Conservation (phyloP, 2,113 vertebrate genomes). For the Pelusios castaneus region DNA sequence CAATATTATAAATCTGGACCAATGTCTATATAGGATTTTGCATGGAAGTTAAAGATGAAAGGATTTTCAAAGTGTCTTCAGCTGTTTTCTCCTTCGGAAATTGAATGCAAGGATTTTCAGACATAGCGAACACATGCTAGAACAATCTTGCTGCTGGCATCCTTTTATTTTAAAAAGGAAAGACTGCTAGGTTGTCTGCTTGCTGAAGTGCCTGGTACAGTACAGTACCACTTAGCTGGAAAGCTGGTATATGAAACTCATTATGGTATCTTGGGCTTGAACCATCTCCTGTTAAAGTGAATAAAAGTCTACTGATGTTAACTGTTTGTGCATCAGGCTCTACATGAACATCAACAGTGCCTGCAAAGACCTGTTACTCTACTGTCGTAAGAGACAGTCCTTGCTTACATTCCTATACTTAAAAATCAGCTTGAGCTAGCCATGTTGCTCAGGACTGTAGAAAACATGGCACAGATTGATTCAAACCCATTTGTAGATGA, state of each 20-base stretch:
- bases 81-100: not conserved
- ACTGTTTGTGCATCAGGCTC: fast-evolving
- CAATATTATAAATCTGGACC: not conserved
- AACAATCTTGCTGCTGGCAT: fast-evolving
- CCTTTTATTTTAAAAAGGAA: not conserved
- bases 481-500: not conserved
- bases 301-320: not conserved
- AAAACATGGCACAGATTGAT: not conserved
- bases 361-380: fast-evolving
- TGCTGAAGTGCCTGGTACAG: not conserved
- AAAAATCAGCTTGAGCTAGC: not conserved
- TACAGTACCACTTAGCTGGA: not conserved
- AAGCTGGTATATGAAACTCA: not conserved
- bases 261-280: fast-evolving
- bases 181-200: fast-evolving
- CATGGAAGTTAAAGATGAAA: not conserved
- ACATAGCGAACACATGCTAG: not conserved
- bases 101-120: fast-evolving
- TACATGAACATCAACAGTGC: fast-evolving
- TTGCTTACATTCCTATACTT: not conserved
- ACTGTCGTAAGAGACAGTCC: not conserved
- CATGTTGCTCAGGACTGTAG: not conserved
- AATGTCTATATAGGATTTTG: not conserved
- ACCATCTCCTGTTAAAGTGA: not conserved
- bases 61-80: not conserved